Evolutionary conservation across 2,113 vertebrate genomes (phyloP).

Genomic region (Rissa tridactyla): DNA sequence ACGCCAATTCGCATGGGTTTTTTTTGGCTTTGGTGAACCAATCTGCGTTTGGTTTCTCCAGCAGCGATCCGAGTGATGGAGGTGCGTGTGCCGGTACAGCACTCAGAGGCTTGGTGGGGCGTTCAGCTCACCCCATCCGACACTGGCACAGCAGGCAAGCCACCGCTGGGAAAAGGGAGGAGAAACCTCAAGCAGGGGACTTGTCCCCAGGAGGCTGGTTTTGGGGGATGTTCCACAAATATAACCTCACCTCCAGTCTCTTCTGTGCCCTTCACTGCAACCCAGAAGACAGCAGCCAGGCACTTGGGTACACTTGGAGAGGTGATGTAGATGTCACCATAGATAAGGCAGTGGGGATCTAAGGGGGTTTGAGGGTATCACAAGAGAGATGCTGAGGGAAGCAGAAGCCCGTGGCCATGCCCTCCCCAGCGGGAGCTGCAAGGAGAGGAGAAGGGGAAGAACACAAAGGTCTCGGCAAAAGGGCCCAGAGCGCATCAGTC

Average conservation of each 20-base stretch:
- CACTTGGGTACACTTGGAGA: neutral
- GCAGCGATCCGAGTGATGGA: neutral
- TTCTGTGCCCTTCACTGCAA: neutral
- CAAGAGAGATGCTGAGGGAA: neutral
- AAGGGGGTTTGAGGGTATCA: too few relatives aligned
- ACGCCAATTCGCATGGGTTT: fast-evolving
- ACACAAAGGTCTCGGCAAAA: neutral
- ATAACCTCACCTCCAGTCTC: neutral
- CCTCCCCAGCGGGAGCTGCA: neutral
- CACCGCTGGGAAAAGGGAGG: neutral
- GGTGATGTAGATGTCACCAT: neutral
- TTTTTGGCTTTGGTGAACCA: neutral
- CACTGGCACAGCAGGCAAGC: neutral
- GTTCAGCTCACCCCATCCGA: neutral
- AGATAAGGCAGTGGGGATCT: neutral
- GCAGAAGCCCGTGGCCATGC: neutral
- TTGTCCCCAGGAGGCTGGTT: neutral
- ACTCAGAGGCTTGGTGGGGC: neutral
- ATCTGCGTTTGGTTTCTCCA: neutral
- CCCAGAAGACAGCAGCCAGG: neutral
- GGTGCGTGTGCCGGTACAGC: neutral
- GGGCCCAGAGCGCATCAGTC: too few relatives aligned
- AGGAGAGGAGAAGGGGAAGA: neutral
- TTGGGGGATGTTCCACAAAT: neutral
- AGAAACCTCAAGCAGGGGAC: neutral